Conservation (phyloP, 1,140 invertebrate species). For the Venturia canescens region DNA sequence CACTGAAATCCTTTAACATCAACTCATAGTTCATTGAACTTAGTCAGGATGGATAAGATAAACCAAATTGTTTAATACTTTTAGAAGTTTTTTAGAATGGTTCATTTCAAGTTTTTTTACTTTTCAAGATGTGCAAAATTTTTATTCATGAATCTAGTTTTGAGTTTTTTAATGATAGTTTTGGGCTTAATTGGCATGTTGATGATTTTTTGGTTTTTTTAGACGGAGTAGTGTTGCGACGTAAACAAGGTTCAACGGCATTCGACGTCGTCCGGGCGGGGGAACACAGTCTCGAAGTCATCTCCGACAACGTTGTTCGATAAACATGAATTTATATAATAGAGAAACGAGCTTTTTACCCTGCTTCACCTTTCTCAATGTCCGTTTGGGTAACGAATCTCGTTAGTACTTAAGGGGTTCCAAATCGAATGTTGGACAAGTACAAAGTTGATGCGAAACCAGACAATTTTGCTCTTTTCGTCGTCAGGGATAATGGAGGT, state of each 20-base stretch:
- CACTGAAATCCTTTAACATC: too few relatives aligned
- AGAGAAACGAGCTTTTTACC: conserved; percentile 91
- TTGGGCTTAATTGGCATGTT: too few relatives aligned
- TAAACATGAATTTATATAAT: conserved; percentile 93
- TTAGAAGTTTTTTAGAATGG: too few relatives aligned
- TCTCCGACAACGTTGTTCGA: conserved; percentile 87
- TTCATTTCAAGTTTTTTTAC: too few relatives aligned
- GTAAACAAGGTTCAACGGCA: conserved; percentile 82
- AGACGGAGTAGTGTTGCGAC: conserved; percentile 72
- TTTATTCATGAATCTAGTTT: too few relatives aligned
- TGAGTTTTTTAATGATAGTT: too few relatives aligned
- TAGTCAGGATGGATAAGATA: too few relatives aligned
- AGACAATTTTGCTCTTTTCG: conserved; percentile 88
- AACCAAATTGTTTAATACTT: too few relatives aligned
- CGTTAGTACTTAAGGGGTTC: conserved; percentile 88
- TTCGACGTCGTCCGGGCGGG: conserved; percentile 83
- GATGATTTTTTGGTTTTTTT: conserved; percentile 57
- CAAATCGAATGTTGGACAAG: conserved; percentile 90
- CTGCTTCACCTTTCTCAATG: conserved; percentile 89
- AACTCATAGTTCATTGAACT: too few relatives aligned
- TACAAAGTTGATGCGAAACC: conserved; percentile 90
- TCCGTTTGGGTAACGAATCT: conserved; percentile 91
- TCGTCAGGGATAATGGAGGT: conserved; percentile 91
- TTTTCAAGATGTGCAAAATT: too few relatives aligned
- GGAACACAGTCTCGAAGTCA: conserved; percentile 82